Conservation (phyloP, 2,888 invertebrate genomes). For the Drosophila vallismaia region DNA sequence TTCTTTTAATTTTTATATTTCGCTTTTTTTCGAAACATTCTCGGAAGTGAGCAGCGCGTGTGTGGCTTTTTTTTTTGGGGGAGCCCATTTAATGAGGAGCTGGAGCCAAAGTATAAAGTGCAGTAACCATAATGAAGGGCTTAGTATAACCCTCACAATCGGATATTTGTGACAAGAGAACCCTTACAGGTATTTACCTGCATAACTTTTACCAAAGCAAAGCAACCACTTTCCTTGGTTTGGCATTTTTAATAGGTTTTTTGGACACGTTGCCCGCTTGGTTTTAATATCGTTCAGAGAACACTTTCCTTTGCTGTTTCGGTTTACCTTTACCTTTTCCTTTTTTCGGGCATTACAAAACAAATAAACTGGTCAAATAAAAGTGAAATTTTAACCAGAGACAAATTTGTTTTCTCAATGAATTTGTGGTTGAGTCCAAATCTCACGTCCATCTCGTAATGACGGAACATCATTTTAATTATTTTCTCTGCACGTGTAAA, state of each 20-base stretch:
- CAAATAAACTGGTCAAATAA: constrained; percentile 57
- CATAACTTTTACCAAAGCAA: constrained; percentile 37
- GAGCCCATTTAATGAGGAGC: constrained; percentile 15
- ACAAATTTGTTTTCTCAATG: constrained; percentile 35
- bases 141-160: neutral
- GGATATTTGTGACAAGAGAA: constrained; percentile 16
- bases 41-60: constrained; percentile 49
- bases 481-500: constrained; percentile 55
- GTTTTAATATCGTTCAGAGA: constrained; percentile 45
- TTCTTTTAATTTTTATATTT: constrained; percentile 22
- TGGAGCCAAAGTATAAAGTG: constrained; percentile 51
- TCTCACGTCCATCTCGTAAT: constrained; percentile 78
- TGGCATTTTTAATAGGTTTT: constrained; percentile 25
- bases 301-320: constrained; percentile 66
- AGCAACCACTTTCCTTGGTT: constrained; percentile 30
- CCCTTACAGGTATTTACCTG: constrained; percentile 14
- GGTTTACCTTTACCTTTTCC: constrained; percentile 19
- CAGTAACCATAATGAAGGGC: constrained; percentile 31
- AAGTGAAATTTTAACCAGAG: constrained; percentile 61
- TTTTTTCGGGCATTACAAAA: constrained; percentile 47
- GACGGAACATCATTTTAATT: constrained; percentile 70
- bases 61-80: constrained; percentile 4
- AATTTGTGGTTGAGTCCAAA: constrained; percentile 41
- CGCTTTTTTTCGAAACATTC: constrained; percentile 40
- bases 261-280: constrained; percentile 21